Percentiles rank a stretch among this genome's conserved stretches.
These are phyloP conservation scores for Plectrocnemia conspersa DNA, from an alignment of 1,140 invertebrate genomes.

Conservation along the genomic window DNA sequence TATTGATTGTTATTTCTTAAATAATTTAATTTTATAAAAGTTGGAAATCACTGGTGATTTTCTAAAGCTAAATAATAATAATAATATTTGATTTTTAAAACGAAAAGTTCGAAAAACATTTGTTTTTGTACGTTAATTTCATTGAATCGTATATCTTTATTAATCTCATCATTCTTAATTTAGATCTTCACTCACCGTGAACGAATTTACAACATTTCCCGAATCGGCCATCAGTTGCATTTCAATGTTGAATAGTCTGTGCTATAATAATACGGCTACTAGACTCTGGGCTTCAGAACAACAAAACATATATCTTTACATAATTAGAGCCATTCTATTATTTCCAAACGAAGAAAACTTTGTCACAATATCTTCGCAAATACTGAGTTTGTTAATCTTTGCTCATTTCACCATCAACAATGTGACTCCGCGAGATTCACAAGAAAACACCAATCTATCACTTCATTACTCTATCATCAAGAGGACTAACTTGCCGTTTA, in stretches of 20 bases:
- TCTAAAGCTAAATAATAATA: too few species aligned
- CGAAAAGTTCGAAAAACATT: too few species aligned
- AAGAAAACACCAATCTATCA: conserved; percentile 42
- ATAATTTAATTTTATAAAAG: too few species aligned
- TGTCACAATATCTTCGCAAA: conserved; percentile 20
- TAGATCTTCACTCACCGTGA: conserved; percentile 52
- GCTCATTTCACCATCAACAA: conserved; percentile 24
- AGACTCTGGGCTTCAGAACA: conserved; percentile 52
- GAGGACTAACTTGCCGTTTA: conserved; percentile 49
- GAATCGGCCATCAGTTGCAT: conserved; percentile 61
- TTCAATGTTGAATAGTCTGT: conserved; percentile 56
- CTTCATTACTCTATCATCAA: conserved; percentile 48
- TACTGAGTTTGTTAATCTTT: conserved; percentile 25
- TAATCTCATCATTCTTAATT: conserved; percentile 36
- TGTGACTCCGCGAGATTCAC: background rate
- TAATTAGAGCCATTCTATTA: conserved; percentile 55
- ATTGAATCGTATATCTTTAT: too few species aligned
- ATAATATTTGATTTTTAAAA: too few species aligned
- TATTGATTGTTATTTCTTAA: too few species aligned
- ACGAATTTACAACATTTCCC: conserved; percentile 58
- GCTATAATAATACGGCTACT: conserved; percentile 45
- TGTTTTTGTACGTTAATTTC: too few species aligned
- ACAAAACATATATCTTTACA: conserved; percentile 50
- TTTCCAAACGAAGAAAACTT: conserved; percentile 49
- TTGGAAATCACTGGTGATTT: too few species aligned